Evolutionary conservation across 2,797 vertebrate species (phyloP), one percentile per base, ranked within the genome.

Genomic region (Artibeus lituratus): DNA sequence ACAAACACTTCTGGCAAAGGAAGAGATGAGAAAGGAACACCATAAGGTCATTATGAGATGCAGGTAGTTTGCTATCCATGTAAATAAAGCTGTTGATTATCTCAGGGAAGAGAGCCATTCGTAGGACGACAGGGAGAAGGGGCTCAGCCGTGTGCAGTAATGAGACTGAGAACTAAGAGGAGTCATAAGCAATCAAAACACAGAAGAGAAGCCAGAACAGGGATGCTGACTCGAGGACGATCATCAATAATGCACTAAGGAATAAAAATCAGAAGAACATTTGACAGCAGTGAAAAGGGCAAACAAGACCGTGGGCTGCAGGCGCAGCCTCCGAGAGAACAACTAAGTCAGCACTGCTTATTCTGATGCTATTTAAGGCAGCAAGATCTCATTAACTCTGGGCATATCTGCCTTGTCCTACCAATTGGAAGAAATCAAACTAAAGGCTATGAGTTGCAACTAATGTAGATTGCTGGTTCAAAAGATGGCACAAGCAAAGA

Each of bases 201-300:
- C 69, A 72, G 84, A 94, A 55, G 49, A 94, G 72, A 15, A 94
- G 65, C 67, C 72, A 29, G 35, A 42, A 88, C 55, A 74, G 37
- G 57, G 92, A 62, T 8, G 89, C 80, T 89, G 86, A 96, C 37
- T 74, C 5, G 24, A 37, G 47, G 83, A 62, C 53, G 91, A 93
- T 89, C 94, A 95, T 96, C 93, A 97, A 91, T 96, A 97, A 95
- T 95, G 93, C 87, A 89, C 87, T 9, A 78, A 93, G 83, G 84
- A 90, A 62, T 80, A 47, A 87, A 96, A 97, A 94, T 83, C 89
- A 96, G 91, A 95, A 92, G 81, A 88, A 90, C 11, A 70, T 62
- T 78, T 70, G 96, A 77, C 95, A 96, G 89, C 16, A 92, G 21
- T 59, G 72, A 91, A 90, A 97, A 97, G 49, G 53, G 49, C 87